A percentile compares a stretch with the other conserved stretches of the same genome.
Evolutionary conservation across 2,113 vertebrate genomes (phyloP).

Genomic region (Nothocercus julius): DNA sequence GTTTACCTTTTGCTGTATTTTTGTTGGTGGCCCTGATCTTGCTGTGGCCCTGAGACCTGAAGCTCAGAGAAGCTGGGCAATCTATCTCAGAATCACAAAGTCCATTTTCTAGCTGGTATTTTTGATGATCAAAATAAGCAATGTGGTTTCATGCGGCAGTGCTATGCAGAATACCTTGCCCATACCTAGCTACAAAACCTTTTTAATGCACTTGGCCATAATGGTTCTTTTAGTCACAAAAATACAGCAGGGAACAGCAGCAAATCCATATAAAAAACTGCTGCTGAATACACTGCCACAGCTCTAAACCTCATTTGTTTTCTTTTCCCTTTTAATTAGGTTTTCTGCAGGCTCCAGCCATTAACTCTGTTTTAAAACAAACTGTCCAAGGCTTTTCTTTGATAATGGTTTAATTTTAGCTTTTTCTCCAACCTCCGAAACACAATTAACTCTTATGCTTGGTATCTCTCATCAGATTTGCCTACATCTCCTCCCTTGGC

Average conservation of each 20-base stretch:
- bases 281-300: constrained; percentile 12
- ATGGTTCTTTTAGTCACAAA: constrained; percentile 28
- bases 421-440: constrained; percentile 5
- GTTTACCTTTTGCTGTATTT: not conserved
- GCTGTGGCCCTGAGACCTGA: accelerated
- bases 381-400: constrained; percentile 63
- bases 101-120: constrained; percentile 39
- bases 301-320: constrained; percentile 51
- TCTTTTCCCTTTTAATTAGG: constrained; percentile 64
- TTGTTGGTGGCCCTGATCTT: not conserved
- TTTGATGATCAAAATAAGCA: constrained; percentile 34
- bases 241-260: constrained; percentile 12
- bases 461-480: constrained; percentile 58
- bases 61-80: not conserved
- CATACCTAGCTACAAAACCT: not conserved
- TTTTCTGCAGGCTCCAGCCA: constrained; percentile 20
- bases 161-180: not conserved
- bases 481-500: constrained; percentile 60
- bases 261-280: constrained; percentile 54
- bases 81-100: constrained; percentile 36
- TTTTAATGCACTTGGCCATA: not conserved
- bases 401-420: constrained; percentile 66
- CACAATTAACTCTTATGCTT: constrained; percentile 50
- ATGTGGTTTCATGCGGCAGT: constrained; percentile 18
- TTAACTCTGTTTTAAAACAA: constrained; percentile 71